Evolutionary conservation across 2,888 invertebrate species (phyloP), one percentile per base, ranked within the genome.

Genomic region (Emmelina monodactyla): DNA sequence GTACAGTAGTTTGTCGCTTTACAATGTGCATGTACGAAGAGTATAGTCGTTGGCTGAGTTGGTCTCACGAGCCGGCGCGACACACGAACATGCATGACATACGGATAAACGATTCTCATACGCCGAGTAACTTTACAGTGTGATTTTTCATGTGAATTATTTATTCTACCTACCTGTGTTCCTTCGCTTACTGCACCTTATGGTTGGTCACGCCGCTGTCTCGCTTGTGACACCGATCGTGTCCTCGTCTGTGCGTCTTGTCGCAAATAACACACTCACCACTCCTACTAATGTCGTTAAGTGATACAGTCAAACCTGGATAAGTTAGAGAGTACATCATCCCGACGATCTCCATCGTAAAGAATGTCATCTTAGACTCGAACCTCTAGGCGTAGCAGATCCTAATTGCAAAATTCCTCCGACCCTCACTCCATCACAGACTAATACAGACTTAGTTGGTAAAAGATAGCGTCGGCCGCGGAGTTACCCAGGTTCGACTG

Each of bases 1-100:
- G 70, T 76, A 73, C 61, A 68, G 78, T 78, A 78, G 78, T 73
- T 72, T 72, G 75, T 71, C 70, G 76, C 75, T 76, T 75, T 68
- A 70, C 65, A 67, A 70, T 68, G 75, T 78, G 76, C 76, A 76
- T 76, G 75, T 62, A 51, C 46, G 57, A 66, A 61, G 56, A 55
- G 58, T 52, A 55, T 66, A 67, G 66, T 62, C 65, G 68, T 62
- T 57, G 67, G 62, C 64, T 56, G 63, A 53, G 55, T 51, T 57
- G 62, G 58, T 54, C 48, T 53, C 55, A 49, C 55, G 58, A 53
- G 57, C 57, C 52, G 50, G 50, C 50, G 49, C 50, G 49, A 59
- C 65, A 59, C 63, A 52, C 58, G 55, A 47, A 61, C 70, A 62
- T 70, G 72, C 75, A 73, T 73, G 73, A 52, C 55, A 13, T 48